phyloP scores from a whole-genome alignment of 2,113 vertebrate species.

The Tetraodon nigroviridis region DNA sequence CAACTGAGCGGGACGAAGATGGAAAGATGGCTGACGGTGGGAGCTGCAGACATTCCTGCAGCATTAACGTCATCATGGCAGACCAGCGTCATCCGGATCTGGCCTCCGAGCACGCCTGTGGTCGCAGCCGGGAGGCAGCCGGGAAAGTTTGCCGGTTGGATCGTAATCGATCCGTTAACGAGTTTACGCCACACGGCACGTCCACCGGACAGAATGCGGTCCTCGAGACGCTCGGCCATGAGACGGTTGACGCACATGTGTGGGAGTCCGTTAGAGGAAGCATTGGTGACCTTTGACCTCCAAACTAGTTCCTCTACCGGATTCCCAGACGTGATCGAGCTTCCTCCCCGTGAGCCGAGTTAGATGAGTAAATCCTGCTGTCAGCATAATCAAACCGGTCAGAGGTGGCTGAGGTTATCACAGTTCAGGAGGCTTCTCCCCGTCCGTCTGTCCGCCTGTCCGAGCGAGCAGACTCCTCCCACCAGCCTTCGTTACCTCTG shows the following conservation, averaged over 20 bases:
- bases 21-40: slow-evolving; percentile 60
- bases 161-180: no score
- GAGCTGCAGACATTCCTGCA: slow-evolving; percentile 62
- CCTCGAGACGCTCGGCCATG: no score
- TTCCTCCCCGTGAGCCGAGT: background rate
- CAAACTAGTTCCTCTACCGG: no score
- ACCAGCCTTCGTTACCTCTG: slow-evolving; percentile 39
- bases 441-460: slow-evolving; percentile 3
- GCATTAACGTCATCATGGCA: slow-evolving; percentile 65
- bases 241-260: no score
- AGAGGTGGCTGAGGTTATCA: slow-evolving; percentile 44
- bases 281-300: no score
- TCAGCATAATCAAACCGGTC: slow-evolving; percentile 39
- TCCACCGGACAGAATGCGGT: no score
- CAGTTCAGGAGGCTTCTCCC: slow-evolving; percentile 24
- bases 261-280: no score
- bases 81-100: slow-evolving; percentile 59
- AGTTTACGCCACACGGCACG: no score
- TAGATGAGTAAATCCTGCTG: slow-evolving; percentile 32
- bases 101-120: slow-evolving; percentile 65
- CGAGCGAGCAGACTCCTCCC: slow-evolving; percentile 37
- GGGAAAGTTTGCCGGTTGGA: slow-evolving; percentile 48
- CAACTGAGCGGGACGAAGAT: slow-evolving; percentile 44
- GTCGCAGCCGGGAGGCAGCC: slow-evolving; percentile 46
- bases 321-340: no score